Base-by-base conservation (phyloP, 2,888 invertebrate genomes). In the Arenicola marina region DNA sequence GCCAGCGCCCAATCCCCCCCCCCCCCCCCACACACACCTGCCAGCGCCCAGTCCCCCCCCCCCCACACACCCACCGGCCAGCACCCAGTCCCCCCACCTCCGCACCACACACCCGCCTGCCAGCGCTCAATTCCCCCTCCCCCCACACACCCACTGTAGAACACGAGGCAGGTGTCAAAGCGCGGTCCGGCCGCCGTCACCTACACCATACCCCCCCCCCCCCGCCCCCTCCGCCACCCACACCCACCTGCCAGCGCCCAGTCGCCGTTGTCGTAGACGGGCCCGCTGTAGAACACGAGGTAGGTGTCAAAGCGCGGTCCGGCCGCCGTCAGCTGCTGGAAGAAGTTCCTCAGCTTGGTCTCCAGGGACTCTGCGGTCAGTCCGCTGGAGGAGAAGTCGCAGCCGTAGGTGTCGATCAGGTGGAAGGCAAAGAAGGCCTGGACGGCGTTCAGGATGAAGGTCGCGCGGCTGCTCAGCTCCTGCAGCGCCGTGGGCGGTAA, bases 251-350 rank as follows among this genome's bases (percentile, higher is more conserved):
- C 65, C n/a, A 83, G 71, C 2, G 81, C 80, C 80, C 82, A 81
- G 68, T 82, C 80, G 4, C 83, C 83, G n/a, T 74, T 74, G 24
- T 77, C 78, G 61, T 75, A 74, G 2, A 76, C 78, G 62, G 80
- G 80, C 0, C 83, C 83, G 58, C 79, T 76, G 72, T 81, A 83
- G 65, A 79, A 83, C 48, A 83, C 61, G 2, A 83, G 38, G 65
- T 83, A 83, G 0, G 82, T 83, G 65, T 83, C 83, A 69, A 73
- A 83, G 21, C 76, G 67, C 3, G 79, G 81, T 2, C 83, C 83
- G 63, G 82, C 81, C 24, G 65, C 55, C 1, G 80, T 82, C 38
- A 70, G 65, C n/a, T 75, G 72, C 48, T 75, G 74, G 66, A 83
- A 81, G 68, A 82, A 81, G 28, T 76, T 69, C 24, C 24, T 28